Conservation (phyloP, 2,888 invertebrate species). For the Folsomia manolachei region DNA sequence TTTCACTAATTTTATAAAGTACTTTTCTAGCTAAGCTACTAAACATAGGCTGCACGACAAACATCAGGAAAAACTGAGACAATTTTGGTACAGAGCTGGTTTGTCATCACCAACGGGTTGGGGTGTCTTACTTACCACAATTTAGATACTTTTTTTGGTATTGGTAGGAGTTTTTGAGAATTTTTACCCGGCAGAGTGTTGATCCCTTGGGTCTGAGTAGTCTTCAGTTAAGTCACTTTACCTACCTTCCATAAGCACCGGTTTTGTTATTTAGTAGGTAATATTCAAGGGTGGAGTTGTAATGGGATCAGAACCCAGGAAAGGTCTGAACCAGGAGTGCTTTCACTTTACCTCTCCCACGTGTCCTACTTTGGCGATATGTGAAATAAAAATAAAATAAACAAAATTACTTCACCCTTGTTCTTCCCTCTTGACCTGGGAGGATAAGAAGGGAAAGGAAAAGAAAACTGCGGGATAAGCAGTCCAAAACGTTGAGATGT, state of each 20-base stretch:
- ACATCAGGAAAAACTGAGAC: too few relatives aligned
- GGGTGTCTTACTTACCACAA: too few relatives aligned
- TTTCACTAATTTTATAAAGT: not conserved
- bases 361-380: not conserved
- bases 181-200: not conserved
- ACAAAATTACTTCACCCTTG: not conserved
- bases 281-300: too few relatives aligned
- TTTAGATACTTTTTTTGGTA: not conserved
- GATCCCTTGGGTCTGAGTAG: not conserved
- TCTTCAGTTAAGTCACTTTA: not conserved
- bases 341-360: not conserved
- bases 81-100: too few relatives aligned
- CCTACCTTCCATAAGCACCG: not conserved
- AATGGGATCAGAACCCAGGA: too few relatives aligned
- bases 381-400: not conserved
- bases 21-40: not conserved
- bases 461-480: not conserved
- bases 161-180: not conserved
- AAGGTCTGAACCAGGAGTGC: too few relatives aligned
- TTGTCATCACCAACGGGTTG: too few relatives aligned
- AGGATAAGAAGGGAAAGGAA: not conserved
- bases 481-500: not conserved
- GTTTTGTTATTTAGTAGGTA: not conserved
- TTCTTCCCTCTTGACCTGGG: not conserved
- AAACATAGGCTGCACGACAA: too few relatives aligned